Evolutionary conservation across 2,113 vertebrate species (phyloP).

Genomic region (Lonchura striata): DNA sequence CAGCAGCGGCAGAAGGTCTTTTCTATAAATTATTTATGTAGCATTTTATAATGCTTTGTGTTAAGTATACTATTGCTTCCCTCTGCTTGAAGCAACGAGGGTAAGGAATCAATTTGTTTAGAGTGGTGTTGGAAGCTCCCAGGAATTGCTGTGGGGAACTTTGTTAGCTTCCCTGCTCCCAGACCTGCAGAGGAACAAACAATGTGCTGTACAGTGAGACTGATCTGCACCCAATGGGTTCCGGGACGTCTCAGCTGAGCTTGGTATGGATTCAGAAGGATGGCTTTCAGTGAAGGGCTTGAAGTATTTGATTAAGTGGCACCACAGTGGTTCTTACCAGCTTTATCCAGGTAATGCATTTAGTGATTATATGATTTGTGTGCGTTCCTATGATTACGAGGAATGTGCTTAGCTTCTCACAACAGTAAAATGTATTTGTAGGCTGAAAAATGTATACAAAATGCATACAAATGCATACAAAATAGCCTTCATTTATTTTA

Average conservation of each 20-base stretch:
- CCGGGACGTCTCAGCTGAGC: slow-evolving; percentile 37
- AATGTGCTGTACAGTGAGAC: slow-evolving; percentile 10
- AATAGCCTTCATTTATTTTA: not conserved
- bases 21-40: slow-evolving; percentile 87
- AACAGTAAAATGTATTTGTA: not conserved
- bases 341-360: slow-evolving; percentile 88
- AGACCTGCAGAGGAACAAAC: slow-evolving; percentile 13
- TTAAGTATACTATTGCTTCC: slow-evolving; percentile 71
- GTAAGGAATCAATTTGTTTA: slow-evolving; percentile 51
- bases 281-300: slow-evolving; percentile 85
- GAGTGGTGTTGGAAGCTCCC: not conserved
- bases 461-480: not conserved
- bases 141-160: not conserved
- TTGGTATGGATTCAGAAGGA: slow-evolving; percentile 88
- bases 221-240: not conserved
- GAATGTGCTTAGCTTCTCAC: not conserved
- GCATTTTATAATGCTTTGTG: slow-evolving; percentile 70
- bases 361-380: not conserved
- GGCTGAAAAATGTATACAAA: not conserved
- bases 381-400: not conserved
- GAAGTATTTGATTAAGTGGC: slow-evolving; percentile 89
- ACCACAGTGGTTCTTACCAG: slow-evolving; percentile 92
- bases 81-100: slow-evolving; percentile 42
- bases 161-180: not conserved
- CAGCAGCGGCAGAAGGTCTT: slow-evolving; percentile 71